Evolutionary conservation across 2,797 vertebrate genomes (phyloP).

Genomic region (Gadopsis marmoratus): DNA sequence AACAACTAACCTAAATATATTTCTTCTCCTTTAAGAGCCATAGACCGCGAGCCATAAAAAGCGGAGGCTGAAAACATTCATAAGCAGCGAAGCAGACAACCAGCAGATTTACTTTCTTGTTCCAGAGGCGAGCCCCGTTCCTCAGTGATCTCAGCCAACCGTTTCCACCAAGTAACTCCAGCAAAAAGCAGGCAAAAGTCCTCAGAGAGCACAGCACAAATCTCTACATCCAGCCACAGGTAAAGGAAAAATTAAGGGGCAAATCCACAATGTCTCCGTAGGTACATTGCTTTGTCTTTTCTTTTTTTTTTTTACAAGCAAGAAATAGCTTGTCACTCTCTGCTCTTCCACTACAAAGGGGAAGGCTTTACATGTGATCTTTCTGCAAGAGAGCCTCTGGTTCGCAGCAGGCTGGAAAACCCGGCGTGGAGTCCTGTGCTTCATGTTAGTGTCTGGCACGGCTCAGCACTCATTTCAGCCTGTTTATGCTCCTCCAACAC

Average conservation of each 20-base stretch:
- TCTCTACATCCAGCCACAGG: conserved; percentile 80
- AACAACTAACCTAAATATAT: conserved; percentile 61
- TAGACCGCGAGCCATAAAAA: conserved; percentile 78
- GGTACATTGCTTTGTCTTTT: conserved; percentile 68
- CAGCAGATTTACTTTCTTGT: conserved; percentile 89
- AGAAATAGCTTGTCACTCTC: conserved; percentile 91
- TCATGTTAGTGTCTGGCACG: conserved; percentile 42
- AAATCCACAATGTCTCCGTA: conserved; percentile 82
- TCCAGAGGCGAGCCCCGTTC: conserved; percentile 83
- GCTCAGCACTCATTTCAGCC: conserved; percentile 45
- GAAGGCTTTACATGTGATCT: conserved; percentile 93
- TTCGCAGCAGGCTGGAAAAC: conserved; percentile 82
- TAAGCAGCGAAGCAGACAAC: conserved; percentile 84
- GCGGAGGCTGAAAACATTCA: conserved; percentile 85
- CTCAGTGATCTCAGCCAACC: conserved; percentile 82
- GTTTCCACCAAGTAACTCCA: conserved; percentile 84
- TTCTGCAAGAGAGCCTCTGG: conserved; percentile 91
- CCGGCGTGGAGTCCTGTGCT: conserved; percentile 79
- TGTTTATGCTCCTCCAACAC: conserved; percentile 35
- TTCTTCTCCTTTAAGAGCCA: conserved; percentile 81
- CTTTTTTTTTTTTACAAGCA: conserved; percentile 83
- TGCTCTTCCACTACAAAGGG: conserved; percentile 92
- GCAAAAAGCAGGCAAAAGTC: conserved; percentile 82
- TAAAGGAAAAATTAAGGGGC: conserved; percentile 66
- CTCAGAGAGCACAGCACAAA: conserved; percentile 59